Evolutionary conservation across 1,140 invertebrate species (phyloP), one percentile per base, ranked within the genome.

Genomic region (Drosophila mojavensis): DNA sequence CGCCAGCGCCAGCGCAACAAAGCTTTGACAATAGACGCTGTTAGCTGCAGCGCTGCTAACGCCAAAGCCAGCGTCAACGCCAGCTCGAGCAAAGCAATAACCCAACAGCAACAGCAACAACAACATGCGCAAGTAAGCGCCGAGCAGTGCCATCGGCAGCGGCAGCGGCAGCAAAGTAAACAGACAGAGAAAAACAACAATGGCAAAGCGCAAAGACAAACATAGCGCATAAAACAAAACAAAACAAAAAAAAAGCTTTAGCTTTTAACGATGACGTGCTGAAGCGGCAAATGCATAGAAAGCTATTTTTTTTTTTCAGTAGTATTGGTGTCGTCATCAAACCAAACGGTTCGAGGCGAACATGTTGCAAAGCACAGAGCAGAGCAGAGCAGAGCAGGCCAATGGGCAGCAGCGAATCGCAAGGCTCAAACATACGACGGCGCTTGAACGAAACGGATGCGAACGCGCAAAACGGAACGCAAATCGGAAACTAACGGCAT

Each of bases 371-470:
- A 15, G n/a, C 13, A 15, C 41, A 43, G 0, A n/a, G 13, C 43
- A 15, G 15, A 47, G 13, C 43, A 15, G 15, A 47, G 43, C 43
- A 5, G 43, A 17, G 15, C 43, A 47, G 43, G 6, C n/a, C n/a
- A 47, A 47, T 9, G 7, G 15, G n/a, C 43, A 17, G 5, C 43
- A 7, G 26, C 66, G 45, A 51, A 50, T 28, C 6, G 33, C 60
- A 65, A 54, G 62, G 58, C 28, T 79, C 84, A 88, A 88, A 88
- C 84, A 78, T 84, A 81, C 80, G 68, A 75, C 80, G 78, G 70
- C 84, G 70, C 60, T 89, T 41, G 81, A 71, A 89, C 84, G 78
- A 78, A 84, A 79, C 84, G 80, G 82, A 88, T 75, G 84, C 74
- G 76, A 70, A 81, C 74, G 65, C 77, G 76, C 62, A 54, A 69